A percentile compares a stretch with the other conserved stretches of the same genome.
phyloP scores from a whole-genome alignment of 2,888 invertebrate genomes.

The Macrosoma leucophasiata region DNA sequence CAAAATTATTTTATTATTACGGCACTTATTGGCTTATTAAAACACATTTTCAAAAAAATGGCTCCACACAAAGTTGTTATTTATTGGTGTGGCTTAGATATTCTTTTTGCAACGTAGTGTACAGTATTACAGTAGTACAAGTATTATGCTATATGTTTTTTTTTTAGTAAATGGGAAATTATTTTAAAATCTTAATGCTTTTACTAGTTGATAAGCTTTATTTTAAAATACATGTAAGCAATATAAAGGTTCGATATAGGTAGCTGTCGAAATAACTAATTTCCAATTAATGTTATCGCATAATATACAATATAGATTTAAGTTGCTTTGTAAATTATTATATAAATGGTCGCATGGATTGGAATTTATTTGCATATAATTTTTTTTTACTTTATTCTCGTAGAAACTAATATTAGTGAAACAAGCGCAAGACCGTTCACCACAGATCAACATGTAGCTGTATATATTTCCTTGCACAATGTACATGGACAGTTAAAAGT shows the following conservation, averaged over 20 bases:
- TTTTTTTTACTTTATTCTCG: constrained; percentile 40
- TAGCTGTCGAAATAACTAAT: too few relatives aligned
- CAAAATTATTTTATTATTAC: constrained; percentile 29
- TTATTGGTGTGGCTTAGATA: constrained; percentile 58
- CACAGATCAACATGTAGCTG: too few relatives aligned
- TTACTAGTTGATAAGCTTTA: too few relatives aligned
- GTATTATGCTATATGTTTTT: constrained; percentile 33
- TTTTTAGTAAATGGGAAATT: too few relatives aligned
- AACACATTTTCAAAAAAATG: constrained; percentile 29
- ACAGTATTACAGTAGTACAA: constrained; percentile 30
- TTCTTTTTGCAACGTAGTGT: constrained; percentile 46
- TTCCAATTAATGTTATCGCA: constrained; percentile 1
- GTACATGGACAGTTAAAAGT: too few relatives aligned
- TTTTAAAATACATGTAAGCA: too few relatives aligned
- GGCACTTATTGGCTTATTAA: constrained; percentile 32
- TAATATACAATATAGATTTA: constrained; percentile 4
- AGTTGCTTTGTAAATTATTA: constrained; percentile 29
- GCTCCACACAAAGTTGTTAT: constrained; percentile 49
- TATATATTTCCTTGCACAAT: too few relatives aligned
- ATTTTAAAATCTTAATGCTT: too few relatives aligned
- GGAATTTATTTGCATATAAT: constrained; percentile 51
- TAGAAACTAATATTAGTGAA: constrained; percentile 48
- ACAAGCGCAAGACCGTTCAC: constrained; percentile 65
- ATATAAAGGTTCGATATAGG: neutral
- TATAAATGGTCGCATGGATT: constrained; percentile 49